Percentiles rank a stretch among this genome's conserved stretches.
Evolutionary conservation across 2,888 invertebrate species (phyloP).

Genomic region (Heteropelma amictum): DNA sequence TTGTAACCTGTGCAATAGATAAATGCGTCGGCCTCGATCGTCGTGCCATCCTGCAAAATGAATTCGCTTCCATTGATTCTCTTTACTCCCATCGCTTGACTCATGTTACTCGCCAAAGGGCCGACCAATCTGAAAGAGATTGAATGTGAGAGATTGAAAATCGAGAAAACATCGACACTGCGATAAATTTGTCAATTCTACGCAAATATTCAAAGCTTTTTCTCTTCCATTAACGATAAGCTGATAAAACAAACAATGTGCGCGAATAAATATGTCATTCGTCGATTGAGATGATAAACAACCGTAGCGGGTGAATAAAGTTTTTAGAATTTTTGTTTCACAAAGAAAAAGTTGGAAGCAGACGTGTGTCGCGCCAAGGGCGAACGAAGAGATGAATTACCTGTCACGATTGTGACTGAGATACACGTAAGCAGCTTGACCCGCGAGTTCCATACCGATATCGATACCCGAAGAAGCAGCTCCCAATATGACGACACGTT

Average conservation of each 20-base stretch:
- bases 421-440: conserved; percentile 78
- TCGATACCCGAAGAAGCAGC: conserved; percentile 88
- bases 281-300: too few species aligned
- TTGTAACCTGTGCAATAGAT: conserved; percentile 88
- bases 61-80: conserved; percentile 79
- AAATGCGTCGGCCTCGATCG: conserved; percentile 82
- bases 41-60: conserved; percentile 81
- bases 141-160: background rate
- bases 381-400: conserved; percentile 55
- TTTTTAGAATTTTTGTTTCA: background rate
- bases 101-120: conserved; percentile 78
- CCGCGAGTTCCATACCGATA: conserved; percentile 83
- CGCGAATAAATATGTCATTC: too few species aligned
- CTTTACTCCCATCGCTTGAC: conserved; percentile 80
- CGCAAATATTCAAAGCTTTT: too few species aligned
- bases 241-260: too few species aligned
- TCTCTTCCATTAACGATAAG: too few species aligned
- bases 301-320: too few species aligned
- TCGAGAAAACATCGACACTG: too few species aligned
- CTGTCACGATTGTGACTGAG: conserved; percentile 80
- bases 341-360: background rate
- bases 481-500: conserved; percentile 84
- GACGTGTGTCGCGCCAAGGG: background rate
- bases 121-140: conserved; percentile 74
- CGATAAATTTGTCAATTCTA: too few species aligned